These are phyloP conservation scores for Anhinga anhinga DNA, from an alignment of 2,113 vertebrate species.

Conservation along the genomic window DNA sequence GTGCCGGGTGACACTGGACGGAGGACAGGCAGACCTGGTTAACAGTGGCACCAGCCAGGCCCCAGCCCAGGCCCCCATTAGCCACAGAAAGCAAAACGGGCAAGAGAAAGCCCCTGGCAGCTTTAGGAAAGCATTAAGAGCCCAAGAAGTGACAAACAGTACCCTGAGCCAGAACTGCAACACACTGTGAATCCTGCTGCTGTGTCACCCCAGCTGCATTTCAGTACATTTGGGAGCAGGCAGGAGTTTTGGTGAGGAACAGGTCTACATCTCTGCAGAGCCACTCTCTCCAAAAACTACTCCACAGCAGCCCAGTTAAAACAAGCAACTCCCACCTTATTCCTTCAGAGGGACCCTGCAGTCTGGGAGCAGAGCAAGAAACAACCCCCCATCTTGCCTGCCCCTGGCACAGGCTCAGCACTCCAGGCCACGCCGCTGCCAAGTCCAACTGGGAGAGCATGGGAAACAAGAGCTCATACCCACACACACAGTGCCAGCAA, in stretches of 20 bases:
- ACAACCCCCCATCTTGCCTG: neutral
- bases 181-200: neutral
- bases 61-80: neutral
- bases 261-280: neutral
- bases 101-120: neutral
- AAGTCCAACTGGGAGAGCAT: neutral
- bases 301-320: neutral
- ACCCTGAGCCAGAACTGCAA: neutral
- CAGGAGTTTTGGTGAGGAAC: neutral
- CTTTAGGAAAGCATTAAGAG: neutral
- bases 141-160: neutral
- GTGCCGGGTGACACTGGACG: neutral
- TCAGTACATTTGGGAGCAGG: rapidly evolving
- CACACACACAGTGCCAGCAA: neutral
- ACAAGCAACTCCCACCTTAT: neutral
- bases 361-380: neutral
- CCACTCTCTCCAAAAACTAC: neutral
- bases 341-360: neutral
- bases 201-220: neutral
- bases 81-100: neutral
- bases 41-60: neutral
- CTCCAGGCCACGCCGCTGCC: neutral
- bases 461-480: neutral
- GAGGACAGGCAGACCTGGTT: neutral
- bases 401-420: neutral